Percentiles rank a stretch among this genome's conserved stretches.
These are phyloP conservation scores for Phrynosoma platyrhinos DNA, from an alignment of 2,113 vertebrate species.

Conservation along the genomic window DNA sequence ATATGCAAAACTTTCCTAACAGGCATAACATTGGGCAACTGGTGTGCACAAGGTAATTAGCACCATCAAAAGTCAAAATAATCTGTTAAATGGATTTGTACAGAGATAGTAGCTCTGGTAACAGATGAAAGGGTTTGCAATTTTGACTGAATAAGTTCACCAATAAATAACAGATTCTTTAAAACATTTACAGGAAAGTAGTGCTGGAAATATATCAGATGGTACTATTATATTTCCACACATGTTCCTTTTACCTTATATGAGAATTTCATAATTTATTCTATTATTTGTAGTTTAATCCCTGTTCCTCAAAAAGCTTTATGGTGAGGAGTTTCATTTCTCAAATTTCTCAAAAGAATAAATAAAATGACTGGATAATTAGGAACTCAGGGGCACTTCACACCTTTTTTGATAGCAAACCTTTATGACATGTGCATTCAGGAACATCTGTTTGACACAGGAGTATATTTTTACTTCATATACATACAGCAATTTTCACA, in stretches of 20 bases:
- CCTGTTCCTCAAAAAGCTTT: conserved; percentile 4
- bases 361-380: conserved; percentile 19
- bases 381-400: neutral
- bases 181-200: conserved; percentile 79
- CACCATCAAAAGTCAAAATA: neutral
- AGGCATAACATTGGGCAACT: neutral
- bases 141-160: conserved; percentile 79
- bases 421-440: neutral
- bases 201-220: conserved; percentile 78
- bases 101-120: conserved; percentile 3
- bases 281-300: conserved; percentile 71
- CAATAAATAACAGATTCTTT: conserved; percentile 81
- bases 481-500: neutral
- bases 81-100: neutral
- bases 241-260: conserved; percentile 71
- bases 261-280: conserved; percentile 77
- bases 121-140: conserved; percentile 75
- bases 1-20: neutral
- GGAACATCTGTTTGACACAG: neutral
- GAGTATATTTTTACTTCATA: neutral
- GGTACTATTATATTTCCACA: conserved; percentile 79
- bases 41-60: neutral
- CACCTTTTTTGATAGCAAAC: neutral
- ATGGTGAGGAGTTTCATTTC: neutral
- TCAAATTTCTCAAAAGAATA: neutral